phyloP scores from a whole-genome alignment of 2,797 vertebrate species.

The Lates japonicus region DNA sequence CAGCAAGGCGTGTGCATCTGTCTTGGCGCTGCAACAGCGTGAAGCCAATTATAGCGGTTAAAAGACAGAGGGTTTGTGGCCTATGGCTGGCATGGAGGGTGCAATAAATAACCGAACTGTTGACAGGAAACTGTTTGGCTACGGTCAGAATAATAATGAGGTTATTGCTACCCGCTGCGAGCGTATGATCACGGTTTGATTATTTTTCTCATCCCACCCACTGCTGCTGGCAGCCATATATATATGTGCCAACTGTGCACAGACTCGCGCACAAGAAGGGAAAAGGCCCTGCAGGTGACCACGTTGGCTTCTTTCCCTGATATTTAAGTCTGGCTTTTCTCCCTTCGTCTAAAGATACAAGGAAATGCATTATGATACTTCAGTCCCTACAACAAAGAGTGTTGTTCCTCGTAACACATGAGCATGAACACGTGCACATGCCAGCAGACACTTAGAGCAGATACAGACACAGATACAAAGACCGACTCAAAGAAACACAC shows the following conservation, averaged over 20 bases:
- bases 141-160: slow-evolving; percentile 88
- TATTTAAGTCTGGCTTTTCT: slow-evolving; percentile 53
- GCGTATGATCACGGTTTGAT: slow-evolving; percentile 83
- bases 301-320: slow-evolving; percentile 67
- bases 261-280: slow-evolving; percentile 48
- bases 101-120: slow-evolving; percentile 88
- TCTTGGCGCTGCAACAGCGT: slow-evolving; percentile 82
- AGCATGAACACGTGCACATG: slow-evolving; percentile 44
- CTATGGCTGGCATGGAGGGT: slow-evolving; percentile 78
- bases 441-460: slow-evolving; percentile 57
- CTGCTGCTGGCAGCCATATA: slow-evolving; percentile 66
- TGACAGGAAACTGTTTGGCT: slow-evolving; percentile 86
- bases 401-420: slow-evolving; percentile 45
- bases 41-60: slow-evolving; percentile 89
- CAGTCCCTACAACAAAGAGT: slow-evolving; percentile 51
- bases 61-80: slow-evolving; percentile 86
- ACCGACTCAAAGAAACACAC: slow-evolving; percentile 52
- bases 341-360: slow-evolving; percentile 56
- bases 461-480: slow-evolving; percentile 67
- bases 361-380: slow-evolving; percentile 52
- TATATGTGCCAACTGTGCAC: slow-evolving; percentile 70
- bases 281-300: slow-evolving; percentile 66
- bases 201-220: slow-evolving; percentile 76
- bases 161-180: slow-evolving; percentile 86
- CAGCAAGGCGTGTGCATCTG: slow-evolving; percentile 83